Evolutionary conservation across 2,113 vertebrate genomes (phyloP).

Genomic region (Oncorhynchus nerka): DNA sequence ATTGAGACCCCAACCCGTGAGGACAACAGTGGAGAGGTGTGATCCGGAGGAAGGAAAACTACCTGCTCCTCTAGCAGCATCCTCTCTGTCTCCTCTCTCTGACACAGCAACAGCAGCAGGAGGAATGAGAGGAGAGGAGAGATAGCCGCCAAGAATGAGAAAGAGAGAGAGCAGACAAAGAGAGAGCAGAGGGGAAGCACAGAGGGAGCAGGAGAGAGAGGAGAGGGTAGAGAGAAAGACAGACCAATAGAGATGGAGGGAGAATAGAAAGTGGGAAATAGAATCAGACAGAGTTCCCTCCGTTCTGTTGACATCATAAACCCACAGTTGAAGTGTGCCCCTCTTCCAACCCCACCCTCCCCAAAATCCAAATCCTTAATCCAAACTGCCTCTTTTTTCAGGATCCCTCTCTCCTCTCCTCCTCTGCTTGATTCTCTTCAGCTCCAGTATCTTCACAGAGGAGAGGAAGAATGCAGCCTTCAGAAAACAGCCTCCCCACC

Average conservation of each 20-base stretch:
- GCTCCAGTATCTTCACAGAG: conserved; percentile 1
- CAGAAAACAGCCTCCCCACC: conserved; percentile 14
- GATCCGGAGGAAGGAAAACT: conserved; percentile 25
- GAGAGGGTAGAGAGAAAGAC: not conserved
- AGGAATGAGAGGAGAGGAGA: not conserved
- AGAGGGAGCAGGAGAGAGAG: not conserved
- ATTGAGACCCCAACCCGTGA: conserved; percentile 24
- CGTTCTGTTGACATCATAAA: not conserved
- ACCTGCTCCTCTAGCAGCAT: conserved; percentile 1
- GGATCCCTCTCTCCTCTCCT: conserved; percentile 17
- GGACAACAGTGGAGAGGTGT: conserved; percentile 25
- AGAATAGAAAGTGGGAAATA: not conserved
- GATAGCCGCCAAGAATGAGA: not conserved
- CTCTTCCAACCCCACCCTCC: not conserved
- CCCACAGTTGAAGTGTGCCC: not conserved
- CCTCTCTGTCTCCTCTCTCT: not conserved
- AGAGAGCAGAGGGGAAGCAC: not conserved
- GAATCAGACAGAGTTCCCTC: not conserved
- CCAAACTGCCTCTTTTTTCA: not conserved
- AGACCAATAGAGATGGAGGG: not conserved
- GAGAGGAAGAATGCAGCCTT: conserved; percentile 19
- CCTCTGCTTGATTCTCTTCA: not conserved
- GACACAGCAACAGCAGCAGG: not conserved
- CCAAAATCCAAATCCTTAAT: conserved; percentile 12
- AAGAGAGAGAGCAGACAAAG: not conserved